Evolutionary conservation across 2,797 vertebrate species (phyloP), one percentile per base, ranked within the genome.

Genomic region (Philypnodon macrostomus): DNA sequence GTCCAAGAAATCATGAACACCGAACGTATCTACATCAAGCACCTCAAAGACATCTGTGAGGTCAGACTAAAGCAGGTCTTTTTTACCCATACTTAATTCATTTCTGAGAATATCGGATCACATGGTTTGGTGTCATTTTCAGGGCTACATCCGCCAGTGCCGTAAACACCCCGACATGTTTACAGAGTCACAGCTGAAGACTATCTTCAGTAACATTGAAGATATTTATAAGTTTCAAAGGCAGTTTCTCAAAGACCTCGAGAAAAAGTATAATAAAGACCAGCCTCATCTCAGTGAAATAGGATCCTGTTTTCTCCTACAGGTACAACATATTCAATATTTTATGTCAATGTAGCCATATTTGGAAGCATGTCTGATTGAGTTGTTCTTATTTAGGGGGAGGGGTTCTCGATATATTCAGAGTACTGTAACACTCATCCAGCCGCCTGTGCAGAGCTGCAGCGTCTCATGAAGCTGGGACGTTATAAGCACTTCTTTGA

Each of bases 201-300:
- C 91, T 61, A 98, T 99, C 82, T 99, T 99, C 85, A 95, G 96
- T 85, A 98, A 99, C 87, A 99, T 98, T 53, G 97, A 98, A 85
- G 96, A 98, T 40, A 95, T 99, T 85, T 99, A 98, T 90, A 93
- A 73, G 73, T 99, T 98, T 84, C 97, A 99, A 77, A 93, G 95
- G 64, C 93, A 89, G 73, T 99, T 99, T 78, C 82, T 97, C 62
- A 92, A 89, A 77, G 94, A 97, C 64, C 90, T 99, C 57, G 97
- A 99, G 82, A 98, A 91, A 61, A 92, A 95, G 45, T 96, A 95
- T 86, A 93, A 97, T 83, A 93, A 93, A 79, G 92, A 93, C 2
- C 92, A 95, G 7, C 94, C 97, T 17, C 96, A 99, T 68, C 83
- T 93, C 60, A 99, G 95, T 70, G 93, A 96, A 87, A 96, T 99